Evolutionary conservation across 2,888 invertebrate species (phyloP).

Genomic region (Aspidapion aeneum): DNA sequence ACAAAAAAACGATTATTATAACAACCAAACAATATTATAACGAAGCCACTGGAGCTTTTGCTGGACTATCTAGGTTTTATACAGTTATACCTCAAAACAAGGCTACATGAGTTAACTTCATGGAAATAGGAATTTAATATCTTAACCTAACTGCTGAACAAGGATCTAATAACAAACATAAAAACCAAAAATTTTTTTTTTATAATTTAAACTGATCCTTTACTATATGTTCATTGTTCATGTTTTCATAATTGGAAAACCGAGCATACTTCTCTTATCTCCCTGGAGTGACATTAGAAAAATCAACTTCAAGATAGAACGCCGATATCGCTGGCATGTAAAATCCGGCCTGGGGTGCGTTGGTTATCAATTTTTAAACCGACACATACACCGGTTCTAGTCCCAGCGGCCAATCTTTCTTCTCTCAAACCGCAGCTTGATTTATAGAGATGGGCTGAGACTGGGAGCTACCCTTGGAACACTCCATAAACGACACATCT

Average conservation of each 20-base stretch:
- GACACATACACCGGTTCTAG: conserved; percentile 28
- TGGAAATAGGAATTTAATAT: too few relatives aligned
- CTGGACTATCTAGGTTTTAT: too few relatives aligned
- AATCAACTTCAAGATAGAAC: not conserved
- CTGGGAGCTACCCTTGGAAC: conserved; percentile 4
- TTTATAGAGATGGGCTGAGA: conserved; percentile 32
- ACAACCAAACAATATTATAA: too few relatives aligned
- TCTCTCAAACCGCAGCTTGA: conserved; percentile 36
- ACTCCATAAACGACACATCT: conserved; percentile 34
- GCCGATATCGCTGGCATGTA: not conserved
- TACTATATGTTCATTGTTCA: too few relatives aligned
- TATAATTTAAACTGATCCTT: too few relatives aligned
- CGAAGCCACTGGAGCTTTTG: too few relatives aligned
- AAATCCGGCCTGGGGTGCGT: not conserved
- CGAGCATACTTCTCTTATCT: not conserved
- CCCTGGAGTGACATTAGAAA: not conserved
- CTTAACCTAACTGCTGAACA: too few relatives aligned
- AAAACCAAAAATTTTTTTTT: too few relatives aligned
- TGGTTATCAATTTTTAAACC: conserved; percentile 34
- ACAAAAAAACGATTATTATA: too few relatives aligned
- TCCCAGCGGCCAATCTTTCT: conserved; percentile 37
- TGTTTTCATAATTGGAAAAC: not conserved
- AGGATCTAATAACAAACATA: too few relatives aligned
- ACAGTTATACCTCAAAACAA: too few relatives aligned
- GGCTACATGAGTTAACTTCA: too few relatives aligned